These are phyloP conservation scores for Cataglyphis livida DNA, from an alignment of 2,888 invertebrate genomes.

Conservation along the genomic window DNA sequence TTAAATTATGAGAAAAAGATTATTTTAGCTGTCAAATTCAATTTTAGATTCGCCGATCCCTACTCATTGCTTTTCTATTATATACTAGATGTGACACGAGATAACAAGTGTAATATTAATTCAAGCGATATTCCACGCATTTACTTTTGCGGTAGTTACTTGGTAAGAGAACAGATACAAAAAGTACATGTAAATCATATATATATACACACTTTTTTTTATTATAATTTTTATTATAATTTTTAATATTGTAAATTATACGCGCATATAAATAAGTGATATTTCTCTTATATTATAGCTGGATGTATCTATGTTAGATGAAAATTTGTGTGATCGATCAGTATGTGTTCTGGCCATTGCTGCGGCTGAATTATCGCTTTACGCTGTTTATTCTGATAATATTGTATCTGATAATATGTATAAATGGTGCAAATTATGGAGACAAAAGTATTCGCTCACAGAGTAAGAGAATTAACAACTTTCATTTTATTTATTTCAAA, in stretches of 20 bases:
- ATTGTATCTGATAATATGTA: neutral
- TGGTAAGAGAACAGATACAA: slow-evolving; percentile 67
- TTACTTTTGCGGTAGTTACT: slow-evolving; percentile 74
- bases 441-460: neutral
- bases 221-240: neutral
- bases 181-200: neutral
- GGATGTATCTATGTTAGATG: slow-evolving; percentile 76
- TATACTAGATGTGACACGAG: slow-evolving; percentile 28
- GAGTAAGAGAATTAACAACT: slow-evolving; percentile 21
- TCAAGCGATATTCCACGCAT: neutral
- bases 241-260: neutral
- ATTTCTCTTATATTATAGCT: slow-evolving; percentile 69
- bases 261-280: neutral
- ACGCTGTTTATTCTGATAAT: slow-evolving; percentile 37
- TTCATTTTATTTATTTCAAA: neutral
- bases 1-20: slow-evolving; percentile 73
- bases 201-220: neutral
- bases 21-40: slow-evolving; percentile 71
- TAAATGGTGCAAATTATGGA: neutral
- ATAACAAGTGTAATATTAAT: slow-evolving; percentile 35
- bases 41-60: slow-evolving; percentile 77
- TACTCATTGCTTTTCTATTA: slow-evolving; percentile 71
- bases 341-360: slow-evolving; percentile 66
- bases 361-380: slow-evolving; percentile 70
- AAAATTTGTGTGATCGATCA: slow-evolving; percentile 64